Percentiles rank a stretch among this genome's conserved stretches.
Conservation (phyloP, 2,797 vertebrate genomes). For the Melanotaenia pygmaea region DNA sequence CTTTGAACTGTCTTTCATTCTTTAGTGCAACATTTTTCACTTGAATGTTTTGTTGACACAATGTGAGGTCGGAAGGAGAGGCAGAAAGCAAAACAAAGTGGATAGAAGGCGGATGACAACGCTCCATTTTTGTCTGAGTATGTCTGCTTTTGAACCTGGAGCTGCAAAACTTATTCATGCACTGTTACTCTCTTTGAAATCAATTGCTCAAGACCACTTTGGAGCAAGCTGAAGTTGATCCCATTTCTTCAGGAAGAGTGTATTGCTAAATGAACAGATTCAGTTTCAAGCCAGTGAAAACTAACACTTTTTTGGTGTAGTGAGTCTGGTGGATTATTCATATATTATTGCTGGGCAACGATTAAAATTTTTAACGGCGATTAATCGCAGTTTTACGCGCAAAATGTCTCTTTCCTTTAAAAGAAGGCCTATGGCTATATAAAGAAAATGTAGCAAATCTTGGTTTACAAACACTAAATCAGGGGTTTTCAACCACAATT, state of each 20-base stretch:
- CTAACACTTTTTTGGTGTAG: too few relatives aligned
- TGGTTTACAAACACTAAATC: too few relatives aligned
- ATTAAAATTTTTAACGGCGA: too few relatives aligned
- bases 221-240: slow-evolving; percentile 26
- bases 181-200: slow-evolving; percentile 35
- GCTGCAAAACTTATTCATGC: slow-evolving; percentile 33
- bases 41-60: slow-evolving; percentile 11
- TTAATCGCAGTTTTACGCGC: too few relatives aligned
- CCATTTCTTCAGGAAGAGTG: slow-evolving; percentile 11
- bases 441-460: too few relatives aligned
- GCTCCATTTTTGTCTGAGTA: slow-evolving; percentile 28
- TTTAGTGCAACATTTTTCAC: neutral
- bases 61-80: slow-evolving; percentile 6
- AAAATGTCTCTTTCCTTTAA: too few relatives aligned
- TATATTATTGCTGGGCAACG: too few relatives aligned
- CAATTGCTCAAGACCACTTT: slow-evolving; percentile 32
- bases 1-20: slow-evolving; percentile 25
- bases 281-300: too few relatives aligned
- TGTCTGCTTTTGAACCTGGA: slow-evolving; percentile 35
- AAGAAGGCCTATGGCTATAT: too few relatives aligned
- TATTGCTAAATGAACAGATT: too few relatives aligned
- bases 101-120: slow-evolving; percentile 3
- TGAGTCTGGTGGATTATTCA: too few relatives aligned
- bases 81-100: slow-evolving; percentile 15
- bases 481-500: too few relatives aligned